A percentile compares a stretch with the other conserved stretches of the same genome.
phyloP scores from a whole-genome alignment of 2,113 vertebrate genomes.

The Podiceps cristatus region DNA sequence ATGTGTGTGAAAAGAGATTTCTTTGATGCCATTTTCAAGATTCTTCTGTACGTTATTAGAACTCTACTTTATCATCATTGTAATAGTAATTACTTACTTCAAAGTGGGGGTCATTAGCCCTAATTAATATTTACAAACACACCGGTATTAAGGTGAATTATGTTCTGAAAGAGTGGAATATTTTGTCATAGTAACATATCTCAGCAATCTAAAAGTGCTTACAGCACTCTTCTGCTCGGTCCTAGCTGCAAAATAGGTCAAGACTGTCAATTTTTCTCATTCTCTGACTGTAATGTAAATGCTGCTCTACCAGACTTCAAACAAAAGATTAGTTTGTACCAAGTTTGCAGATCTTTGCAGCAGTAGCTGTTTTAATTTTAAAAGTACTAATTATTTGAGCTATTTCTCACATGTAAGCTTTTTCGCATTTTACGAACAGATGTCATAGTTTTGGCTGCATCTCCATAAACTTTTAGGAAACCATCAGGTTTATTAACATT shows the following conservation, averaged over 20 bases:
- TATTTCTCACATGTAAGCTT: background rate
- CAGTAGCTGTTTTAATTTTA: background rate
- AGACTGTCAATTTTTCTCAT: background rate
- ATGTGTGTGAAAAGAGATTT: background rate
- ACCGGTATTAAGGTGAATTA: background rate
- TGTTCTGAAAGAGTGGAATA: background rate
- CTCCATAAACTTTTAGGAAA: background rate
- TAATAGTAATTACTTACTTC: background rate
- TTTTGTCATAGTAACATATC: background rate
- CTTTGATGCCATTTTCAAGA: background rate
- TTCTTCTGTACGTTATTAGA: background rate
- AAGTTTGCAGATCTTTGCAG: conserved; percentile 7
- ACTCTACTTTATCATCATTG: background rate
- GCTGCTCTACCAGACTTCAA: background rate
- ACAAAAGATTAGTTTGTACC: background rate
- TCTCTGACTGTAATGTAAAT: conserved; percentile 7
- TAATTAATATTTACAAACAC: conserved; percentile 6
- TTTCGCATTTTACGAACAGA: background rate
- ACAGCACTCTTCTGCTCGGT: background rate
- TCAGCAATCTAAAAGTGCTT: conserved; percentile 8
- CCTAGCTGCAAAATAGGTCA: conserved; percentile 12
- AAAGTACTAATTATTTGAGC: background rate
- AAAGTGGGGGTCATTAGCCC: background rate
- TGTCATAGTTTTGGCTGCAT: background rate
- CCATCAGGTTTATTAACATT: background rate